A percentile compares a stretch with the other conserved stretches of the same genome.
phyloP scores from a whole-genome alignment of 2,797 vertebrate species.

The Tachyglossus aculeatus region DNA sequence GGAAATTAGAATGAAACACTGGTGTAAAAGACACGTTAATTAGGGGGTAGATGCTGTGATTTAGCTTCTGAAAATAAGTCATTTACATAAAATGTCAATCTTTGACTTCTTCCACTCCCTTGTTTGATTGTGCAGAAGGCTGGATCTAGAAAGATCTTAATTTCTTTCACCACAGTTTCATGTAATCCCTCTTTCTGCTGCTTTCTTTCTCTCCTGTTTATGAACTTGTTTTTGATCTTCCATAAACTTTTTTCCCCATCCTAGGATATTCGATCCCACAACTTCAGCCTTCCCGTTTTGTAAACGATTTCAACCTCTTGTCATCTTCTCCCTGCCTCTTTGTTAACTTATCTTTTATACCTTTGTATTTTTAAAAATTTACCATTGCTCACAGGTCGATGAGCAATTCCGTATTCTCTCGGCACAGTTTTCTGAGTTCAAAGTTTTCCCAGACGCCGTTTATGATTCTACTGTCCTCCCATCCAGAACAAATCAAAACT shows the following conservation, averaged over 20 bases:
- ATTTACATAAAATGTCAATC: background rate
- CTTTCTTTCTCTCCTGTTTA: background rate
- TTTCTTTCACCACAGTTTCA: background rate
- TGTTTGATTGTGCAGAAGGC: background rate
- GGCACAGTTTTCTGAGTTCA: background rate
- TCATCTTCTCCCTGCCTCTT: background rate
- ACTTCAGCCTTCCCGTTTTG: slow-evolving; percentile 11
- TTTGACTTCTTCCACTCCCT: background rate
- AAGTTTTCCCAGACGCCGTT: background rate
- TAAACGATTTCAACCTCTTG: background rate
- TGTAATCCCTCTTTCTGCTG: background rate
- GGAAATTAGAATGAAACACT: slow-evolving; percentile 9
- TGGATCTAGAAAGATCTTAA: background rate
- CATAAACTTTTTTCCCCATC: background rate
- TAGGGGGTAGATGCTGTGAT: background rate
- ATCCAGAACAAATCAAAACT: background rate
- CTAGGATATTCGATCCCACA: slow-evolving; percentile 9
- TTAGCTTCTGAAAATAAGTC: background rate
- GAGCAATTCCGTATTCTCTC: background rate
- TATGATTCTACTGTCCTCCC: background rate
- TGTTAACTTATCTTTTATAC: slow-evolving; percentile 2
- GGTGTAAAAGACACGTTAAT: slow-evolving; percentile 1
- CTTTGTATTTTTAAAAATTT: slow-evolving; percentile 22
- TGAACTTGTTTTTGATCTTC: slow-evolving; percentile 19
- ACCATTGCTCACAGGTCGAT: slow-evolving; percentile 3